Evolutionary conservation across 2,113 vertebrate species (phyloP), one percentile per base, ranked within the genome.

Genomic region (Holacanthus passer): DNA sequence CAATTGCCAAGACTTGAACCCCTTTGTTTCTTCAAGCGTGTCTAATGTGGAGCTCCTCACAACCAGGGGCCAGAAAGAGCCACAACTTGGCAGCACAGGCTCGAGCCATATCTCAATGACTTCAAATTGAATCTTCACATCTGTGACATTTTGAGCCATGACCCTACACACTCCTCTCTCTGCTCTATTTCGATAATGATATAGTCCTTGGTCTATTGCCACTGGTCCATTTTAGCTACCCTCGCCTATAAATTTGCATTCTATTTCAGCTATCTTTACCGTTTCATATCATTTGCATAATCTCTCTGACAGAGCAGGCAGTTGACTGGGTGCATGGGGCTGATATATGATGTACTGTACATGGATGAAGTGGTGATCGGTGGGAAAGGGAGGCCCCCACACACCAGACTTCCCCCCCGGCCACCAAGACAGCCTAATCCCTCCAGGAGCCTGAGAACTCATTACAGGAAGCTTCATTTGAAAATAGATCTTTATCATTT

Each of bases 271-370:
- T 14, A 71, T 67, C 72, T 62, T 73, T 48, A 72, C 56, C 45
- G 60, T 70, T 84, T 85, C 43, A 41, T 45, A 68, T 79, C 9
- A 74, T 89, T 80, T 81, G 77, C 83, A 81, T 85, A 83, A 88
- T 77, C 65, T 56, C 29, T 71, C 14, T 55, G 66, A 77, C 81
- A 79, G 50, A 77, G 64, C 47, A 47, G 65, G 29, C 32, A 7
- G 16, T 31, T 64, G 84, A 55, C 63, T 13, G 45, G 58, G 31
- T 48, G 58, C 63, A 43, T 3, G n/a, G 56, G 27, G 70, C 58
- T 67, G 73, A 77, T 79, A 39, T 53, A 47, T 45, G 41, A 79
- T 14, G 13, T 47, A 29, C 37, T 41, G 71, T 58, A 78, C 19
- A 31, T 0, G 10, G 45, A 67, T 60, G 19, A 85, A 81, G 31